phyloP scores from a whole-genome alignment of 1,140 invertebrate species.

The Tyrophagus putrescentiae region DNA sequence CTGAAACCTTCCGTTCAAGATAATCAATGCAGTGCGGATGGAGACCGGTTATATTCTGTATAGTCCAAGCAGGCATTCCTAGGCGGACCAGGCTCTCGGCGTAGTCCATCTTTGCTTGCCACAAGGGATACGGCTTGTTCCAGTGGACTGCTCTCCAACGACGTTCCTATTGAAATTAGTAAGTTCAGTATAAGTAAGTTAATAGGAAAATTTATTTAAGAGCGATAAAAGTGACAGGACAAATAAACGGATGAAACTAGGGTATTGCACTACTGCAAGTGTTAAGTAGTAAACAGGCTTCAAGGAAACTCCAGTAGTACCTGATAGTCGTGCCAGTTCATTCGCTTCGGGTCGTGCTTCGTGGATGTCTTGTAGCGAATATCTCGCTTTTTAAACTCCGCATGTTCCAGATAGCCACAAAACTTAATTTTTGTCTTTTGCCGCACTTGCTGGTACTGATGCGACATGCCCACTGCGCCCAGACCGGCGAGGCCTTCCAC shows the following conservation, averaged over 20 bases:
- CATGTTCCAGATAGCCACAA: conserved; percentile 15
- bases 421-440: conserved; percentile 6
- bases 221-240: not conserved
- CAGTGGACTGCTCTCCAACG: not conserved
- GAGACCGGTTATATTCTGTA: not conserved
- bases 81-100: conserved; percentile 15
- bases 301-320: not conserved
- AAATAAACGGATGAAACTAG: not conserved
- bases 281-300: not conserved
- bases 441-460: conserved; percentile 9
- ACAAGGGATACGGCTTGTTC: not conserved
- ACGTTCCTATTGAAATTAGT: conserved; percentile 4
- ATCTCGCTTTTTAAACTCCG: conserved; percentile 19
- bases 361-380: conserved; percentile 6
- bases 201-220: not conserved
- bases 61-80: conserved; percentile 10
- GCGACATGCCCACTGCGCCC: not conserved
- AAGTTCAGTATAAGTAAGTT: not conserved
- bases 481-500: too few species aligned
- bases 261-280: not conserved
- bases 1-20: conserved; percentile 1
- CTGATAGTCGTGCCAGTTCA: conserved; percentile 19
- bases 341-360: conserved; percentile 13
- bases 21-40: conserved; percentile 19
- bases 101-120: conserved; percentile 19